Conservation (phyloP, 2,888 invertebrate genomes). For the Morpho deidamia region DNA sequence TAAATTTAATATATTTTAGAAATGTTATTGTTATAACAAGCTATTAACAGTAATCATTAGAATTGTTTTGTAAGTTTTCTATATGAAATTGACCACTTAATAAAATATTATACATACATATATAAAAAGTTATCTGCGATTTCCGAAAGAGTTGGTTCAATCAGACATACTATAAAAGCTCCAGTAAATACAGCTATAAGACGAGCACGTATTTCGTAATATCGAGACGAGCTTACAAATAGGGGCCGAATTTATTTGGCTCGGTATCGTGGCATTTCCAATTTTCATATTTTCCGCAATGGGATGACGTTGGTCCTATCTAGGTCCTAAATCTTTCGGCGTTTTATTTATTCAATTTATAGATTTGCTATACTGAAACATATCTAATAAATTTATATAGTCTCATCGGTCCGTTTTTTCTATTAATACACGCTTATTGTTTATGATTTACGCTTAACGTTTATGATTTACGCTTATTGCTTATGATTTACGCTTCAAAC, state of each 20-base stretch:
- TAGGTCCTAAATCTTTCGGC: constrained; percentile 49
- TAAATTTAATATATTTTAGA: too few relatives aligned
- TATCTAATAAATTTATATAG: too few relatives aligned
- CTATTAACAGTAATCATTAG: too few relatives aligned
- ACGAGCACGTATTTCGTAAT: constrained; percentile 3
- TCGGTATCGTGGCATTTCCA: constrained; percentile 58
- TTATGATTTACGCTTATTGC: too few relatives aligned
- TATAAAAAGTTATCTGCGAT: neutral
- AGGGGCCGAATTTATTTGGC: constrained; percentile 62
- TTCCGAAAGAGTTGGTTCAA: constrained; percentile 19
- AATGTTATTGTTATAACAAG: too few relatives aligned
- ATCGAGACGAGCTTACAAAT: constrained; percentile 48
- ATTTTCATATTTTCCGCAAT: constrained; percentile 71
- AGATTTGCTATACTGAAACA: constrained; percentile 36
- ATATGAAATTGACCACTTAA: too few relatives aligned
- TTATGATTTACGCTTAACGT: too few relatives aligned
- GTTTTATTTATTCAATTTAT: constrained; percentile 64
- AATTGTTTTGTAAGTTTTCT: too few relatives aligned
- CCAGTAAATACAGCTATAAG: constrained; percentile 8
- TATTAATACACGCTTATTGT: too few relatives aligned
- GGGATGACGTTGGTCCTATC: constrained; percentile 39
- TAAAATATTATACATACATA: too few relatives aligned
- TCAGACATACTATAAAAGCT: constrained; percentile 17
- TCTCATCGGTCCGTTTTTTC: too few relatives aligned
- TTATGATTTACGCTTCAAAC: too few relatives aligned